Evolutionary conservation across 2,888 invertebrate genomes (phyloP).

Genomic region (Octonoba sinensis): DNA sequence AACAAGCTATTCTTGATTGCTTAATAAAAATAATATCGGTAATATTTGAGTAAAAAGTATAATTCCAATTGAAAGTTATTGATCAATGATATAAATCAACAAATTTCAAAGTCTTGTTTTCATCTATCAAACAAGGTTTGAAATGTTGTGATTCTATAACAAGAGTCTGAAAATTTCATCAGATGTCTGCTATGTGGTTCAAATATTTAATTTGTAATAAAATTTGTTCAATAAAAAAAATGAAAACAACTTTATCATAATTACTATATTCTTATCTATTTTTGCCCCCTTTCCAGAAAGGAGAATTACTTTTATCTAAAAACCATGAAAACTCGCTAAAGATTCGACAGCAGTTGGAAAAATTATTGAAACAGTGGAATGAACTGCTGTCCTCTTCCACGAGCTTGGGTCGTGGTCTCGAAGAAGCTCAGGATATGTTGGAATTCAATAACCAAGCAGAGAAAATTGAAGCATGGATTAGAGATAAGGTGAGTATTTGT

Average conservation of each 20-base stretch:
- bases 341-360: constrained; percentile 79
- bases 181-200: no score
- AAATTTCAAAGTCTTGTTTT: neutral
- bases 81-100: no score
- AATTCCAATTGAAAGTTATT: no score
- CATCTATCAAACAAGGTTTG: neutral
- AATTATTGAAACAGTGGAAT: constrained; percentile 82
- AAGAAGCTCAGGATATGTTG: constrained; percentile 96
- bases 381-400: constrained; percentile 81
- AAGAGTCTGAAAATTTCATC: no score
- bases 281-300: constrained; percentile 70
- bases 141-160: neutral
- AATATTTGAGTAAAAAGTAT: no score
- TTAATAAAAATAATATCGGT: no score
- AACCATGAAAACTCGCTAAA: constrained; percentile 81
- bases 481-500: constrained; percentile 85
- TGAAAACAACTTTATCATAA: no score
- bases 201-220: no score
- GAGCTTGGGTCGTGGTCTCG: constrained; percentile 83
- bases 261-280: no score
- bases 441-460: constrained; percentile 97
- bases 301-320: constrained; percentile 79
- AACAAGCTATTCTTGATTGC: no score
- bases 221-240: no score
- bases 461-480: constrained; percentile 96